Evolutionary conservation across 2,797 vertebrate genomes (phyloP).

Genomic region (Buphagus erythrorhynchus): DNA sequence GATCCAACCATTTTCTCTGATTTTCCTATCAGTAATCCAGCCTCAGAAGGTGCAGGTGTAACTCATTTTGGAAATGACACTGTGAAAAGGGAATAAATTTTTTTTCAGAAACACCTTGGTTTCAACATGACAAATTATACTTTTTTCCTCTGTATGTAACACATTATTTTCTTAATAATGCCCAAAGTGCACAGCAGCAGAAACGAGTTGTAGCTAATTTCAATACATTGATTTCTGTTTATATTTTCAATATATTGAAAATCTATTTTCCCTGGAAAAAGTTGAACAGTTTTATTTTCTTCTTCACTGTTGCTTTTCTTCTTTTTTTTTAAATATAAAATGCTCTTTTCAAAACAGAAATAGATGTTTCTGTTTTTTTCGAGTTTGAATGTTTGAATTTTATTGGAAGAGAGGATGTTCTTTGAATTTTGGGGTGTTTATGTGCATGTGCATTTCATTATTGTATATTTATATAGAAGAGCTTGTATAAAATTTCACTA

Average conservation of each 20-base stretch:
- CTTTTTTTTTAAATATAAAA: background rate
- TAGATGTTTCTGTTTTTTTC: background rate
- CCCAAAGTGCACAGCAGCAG: background rate
- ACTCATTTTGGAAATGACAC: background rate
- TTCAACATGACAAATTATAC: background rate
- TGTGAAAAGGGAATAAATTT: background rate
- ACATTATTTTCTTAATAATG: background rate
- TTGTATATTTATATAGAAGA: background rate
- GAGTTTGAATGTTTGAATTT: background rate
- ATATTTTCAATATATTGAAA: background rate
- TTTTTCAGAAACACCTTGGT: background rate
- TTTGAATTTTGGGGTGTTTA: background rate
- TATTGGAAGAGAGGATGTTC: background rate
- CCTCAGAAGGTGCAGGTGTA: background rate
- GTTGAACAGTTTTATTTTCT: background rate
- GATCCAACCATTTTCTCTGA: background rate
- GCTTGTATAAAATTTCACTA: background rate
- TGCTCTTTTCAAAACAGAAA: background rate
- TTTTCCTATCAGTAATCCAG: background rate
- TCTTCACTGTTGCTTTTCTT: background rate
- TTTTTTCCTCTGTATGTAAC: background rate
- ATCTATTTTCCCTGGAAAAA: background rate
- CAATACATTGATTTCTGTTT: background rate
- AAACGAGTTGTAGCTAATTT: background rate
- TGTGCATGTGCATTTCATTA: background rate